Evolutionary conservation across 2,888 invertebrate species (phyloP), one percentile per base, ranked within the genome.

Genomic region (Acleris cristana): DNA sequence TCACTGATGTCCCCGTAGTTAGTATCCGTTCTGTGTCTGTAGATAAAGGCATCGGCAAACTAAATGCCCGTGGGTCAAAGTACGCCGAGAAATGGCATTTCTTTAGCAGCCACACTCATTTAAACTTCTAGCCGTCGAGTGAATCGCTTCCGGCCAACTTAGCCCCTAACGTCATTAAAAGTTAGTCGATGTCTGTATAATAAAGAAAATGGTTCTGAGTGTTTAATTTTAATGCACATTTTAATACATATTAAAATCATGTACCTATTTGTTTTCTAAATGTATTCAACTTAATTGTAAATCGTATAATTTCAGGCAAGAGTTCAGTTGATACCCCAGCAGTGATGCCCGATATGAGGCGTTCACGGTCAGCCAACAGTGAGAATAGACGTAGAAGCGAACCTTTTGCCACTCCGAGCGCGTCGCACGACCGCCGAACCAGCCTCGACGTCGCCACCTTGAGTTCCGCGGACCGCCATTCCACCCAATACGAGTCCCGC

Each of bases 361-460:
- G 90, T 72, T 78, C 90, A 70, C 87, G 90, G 73, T 91, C 89
- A 68, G 84, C 79, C 79, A 87, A 84, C 66, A 93, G 83, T 82
- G 93, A 86, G 79, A 93, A 86, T 76, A 86, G 91, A 57, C 84
- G 90, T 64, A 84, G 86, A 72, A 91, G 86, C 79, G 90, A 90
- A 79, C 89, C 91, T 53, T 89, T 86, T 77, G 86, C 87, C 53
- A 85, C 87, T 64, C 80, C 85, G 44, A 83, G 85, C 71, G 80
- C 76, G 52, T 88, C 91, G 58, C 81, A 87, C 68, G 88, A 89
- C 78, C 93, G 95, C 65, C 93, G 95, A 72, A 94, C 95, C 70
- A 95, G 95, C 79, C 94, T 95, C 79, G 95, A 95, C 76, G 83
- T 86, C 69, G 84, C 93, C 87, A 78, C 88, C 56, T 78, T 88